Evolutionary conservation across 1,140 invertebrate species (phyloP).

Genomic region (Anadara kagoshimensis): DNA sequence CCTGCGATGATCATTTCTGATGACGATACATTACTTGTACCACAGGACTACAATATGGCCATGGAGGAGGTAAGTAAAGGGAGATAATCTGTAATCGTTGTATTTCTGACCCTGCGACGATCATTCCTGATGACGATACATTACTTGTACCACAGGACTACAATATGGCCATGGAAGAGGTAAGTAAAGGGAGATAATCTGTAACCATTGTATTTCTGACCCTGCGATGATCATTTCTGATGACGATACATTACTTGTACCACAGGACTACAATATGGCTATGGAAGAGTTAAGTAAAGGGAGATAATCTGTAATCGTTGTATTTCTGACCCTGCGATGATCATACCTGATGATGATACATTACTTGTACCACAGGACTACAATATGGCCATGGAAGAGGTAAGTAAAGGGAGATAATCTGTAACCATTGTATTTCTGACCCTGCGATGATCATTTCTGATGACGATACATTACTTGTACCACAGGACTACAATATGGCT

Average conservation of each 20-base stretch:
- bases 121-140: too few relatives aligned
- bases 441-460: slow-evolving; percentile 43
- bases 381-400: slow-evolving; percentile 63
- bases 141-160: too few relatives aligned
- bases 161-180: too few relatives aligned
- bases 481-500: slow-evolving; percentile 62
- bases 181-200: too few relatives aligned
- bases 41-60: slow-evolving; percentile 62
- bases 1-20: slow-evolving; percentile 43
- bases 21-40: slow-evolving; percentile 63
- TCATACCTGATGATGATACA: slow-evolving; percentile 57
- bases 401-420: too few relatives aligned
- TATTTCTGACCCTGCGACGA: too few relatives aligned
- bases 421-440: too few relatives aligned
- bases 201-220: too few relatives aligned
- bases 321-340: slow-evolving; percentile 43
- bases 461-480: slow-evolving; percentile 63
- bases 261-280: slow-evolving; percentile 62
- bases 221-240: slow-evolving; percentile 43
- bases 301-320: slow-evolving; percentile 44
- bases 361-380: slow-evolving; percentile 64
- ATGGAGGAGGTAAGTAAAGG: slow-evolving; percentile 67
- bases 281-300: slow-evolving; percentile 67
- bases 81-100: too few relatives aligned
- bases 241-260: slow-evolving; percentile 63